Evolutionary conservation across 2,113 vertebrate species (phyloP), one percentile per base, ranked within the genome.

Genomic region (Hippotragus niger): DNA sequence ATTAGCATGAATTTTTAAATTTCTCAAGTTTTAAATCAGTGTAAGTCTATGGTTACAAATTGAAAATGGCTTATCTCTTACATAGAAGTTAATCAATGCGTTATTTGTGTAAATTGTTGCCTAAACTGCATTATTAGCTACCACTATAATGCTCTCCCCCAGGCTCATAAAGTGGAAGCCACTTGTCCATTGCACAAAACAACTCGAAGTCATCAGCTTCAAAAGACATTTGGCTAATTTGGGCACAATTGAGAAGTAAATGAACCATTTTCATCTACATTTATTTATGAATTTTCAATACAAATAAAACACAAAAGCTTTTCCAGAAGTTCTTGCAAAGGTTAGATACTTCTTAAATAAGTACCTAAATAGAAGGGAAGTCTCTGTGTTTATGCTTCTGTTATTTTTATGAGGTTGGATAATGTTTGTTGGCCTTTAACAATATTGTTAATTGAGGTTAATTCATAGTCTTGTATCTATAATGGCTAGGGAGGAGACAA

Each of bases 241-340:
- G 78, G 31, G 62, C 12, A 88, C 45, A 3, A 15, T 13, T 40
- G 8, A 45, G 64, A 93, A 87, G 25, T 64, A 94, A 90, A 83
- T 4, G 15, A 80, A 27, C 87, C 14, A 47, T 52, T 78, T 76
- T 88, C 9, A 67, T 91, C n/a, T 96, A 11, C 5, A 90, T 52
- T 95, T 95, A 83, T 83, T 55, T 71, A 93, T 84, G 50, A 87
- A 93, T 88, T 93, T 93, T 97, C 93, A 90, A 96, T 90, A 88
- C 13, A 82, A 92, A 71, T 58, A 47, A 94, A 83, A 25, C 11
- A 60, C 83, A 60, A 60, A 45, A 50, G 3, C 47, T 92, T 58
- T 52, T 31, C 40, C 9, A 40, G n/a, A 93, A 96, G 45, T 16
- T 93, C 52, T 21, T 52, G 25, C 11, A 89, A 89, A 88, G n/a